Base-by-base conservation (phyloP, 92 coral and sea anemone genomes). In the Zoanthus gigantus region DNA sequence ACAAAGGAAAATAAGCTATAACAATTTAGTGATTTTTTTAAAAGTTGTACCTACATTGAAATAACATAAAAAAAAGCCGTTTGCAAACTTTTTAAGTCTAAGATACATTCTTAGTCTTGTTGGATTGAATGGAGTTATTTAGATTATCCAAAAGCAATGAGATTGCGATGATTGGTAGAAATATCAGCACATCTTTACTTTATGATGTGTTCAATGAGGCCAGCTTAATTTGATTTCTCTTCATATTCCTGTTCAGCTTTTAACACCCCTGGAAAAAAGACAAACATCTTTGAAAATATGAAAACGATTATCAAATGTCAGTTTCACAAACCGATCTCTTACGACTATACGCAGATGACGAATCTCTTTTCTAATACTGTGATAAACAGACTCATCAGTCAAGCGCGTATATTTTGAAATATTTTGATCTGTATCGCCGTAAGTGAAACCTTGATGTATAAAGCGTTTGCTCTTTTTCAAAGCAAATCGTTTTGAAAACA, bases 211-310 rank as follows among this genome's bases (percentile, higher is more conserved):
- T 71, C 85, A 81, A 50, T 50, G 12, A 7, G 56, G 5, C 56
- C 13, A 16, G 12, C 17, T 18, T 81, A 66, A 81, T 81, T 81
- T 65, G 71, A 65, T 81, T 81, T 80, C 53, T 31, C 53, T 68
- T 60, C 73, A 66, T 47, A 47, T 81, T 81, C 23, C 63, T 28
- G 46, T 66, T 14, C 47, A 45, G 75, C 52, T 81, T 67, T 81
- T 47, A 42, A 46, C 17, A 50, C 45, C 29, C 53, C n/a, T 5
- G 18, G 53, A 13, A 34, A 29, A 28, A 81, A 46, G 4, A 5
- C 57, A 66, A 30, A 66, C 29, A 48, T 18, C 50, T 23, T 30
- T 28, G 11, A 15, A 10, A 12, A 31, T 28, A 54, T 77, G 23
- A 6, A 8, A 14, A 29, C 15, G 48, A 75, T 73, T 30, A 72